A percentile compares a stretch with the other conserved stretches of the same genome.
Evolutionary conservation across 2,797 vertebrate species (phyloP).

Genomic region (Dallia pectoralis): DNA sequence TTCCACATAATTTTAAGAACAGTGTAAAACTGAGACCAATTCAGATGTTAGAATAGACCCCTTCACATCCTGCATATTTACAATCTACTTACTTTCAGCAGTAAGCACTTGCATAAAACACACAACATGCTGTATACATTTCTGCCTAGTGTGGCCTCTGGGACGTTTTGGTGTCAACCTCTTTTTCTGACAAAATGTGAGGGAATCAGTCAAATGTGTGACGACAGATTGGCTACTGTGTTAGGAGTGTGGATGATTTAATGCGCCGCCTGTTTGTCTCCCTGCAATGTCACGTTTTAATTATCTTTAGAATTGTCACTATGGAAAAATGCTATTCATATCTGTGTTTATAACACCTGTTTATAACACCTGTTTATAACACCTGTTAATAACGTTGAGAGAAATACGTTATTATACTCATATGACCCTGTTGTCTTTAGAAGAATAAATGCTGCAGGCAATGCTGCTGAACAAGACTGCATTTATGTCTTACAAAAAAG

Average conservation of each 20-base stretch:
- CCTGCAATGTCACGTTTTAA: conserved; percentile 30
- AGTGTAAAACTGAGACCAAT: not conserved
- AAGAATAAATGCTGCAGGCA: not conserved
- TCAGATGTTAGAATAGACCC: not conserved
- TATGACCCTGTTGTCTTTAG: not conserved
- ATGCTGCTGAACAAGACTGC: conserved; percentile 1
- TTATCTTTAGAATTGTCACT: not conserved
- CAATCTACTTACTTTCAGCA: not conserved
- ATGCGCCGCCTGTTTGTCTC: conserved; percentile 24
- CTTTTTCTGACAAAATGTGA: not conserved
- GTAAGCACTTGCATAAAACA: conserved; percentile 1
- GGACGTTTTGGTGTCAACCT: not conserved
- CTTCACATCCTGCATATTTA: not conserved
- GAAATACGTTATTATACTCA: not conserved
- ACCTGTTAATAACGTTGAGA: not conserved
- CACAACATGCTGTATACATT: not conserved
- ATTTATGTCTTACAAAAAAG: not conserved
- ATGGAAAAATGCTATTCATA: not conserved
- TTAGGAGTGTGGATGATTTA: conserved; percentile 29
- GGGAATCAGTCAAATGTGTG: conserved; percentile 43
- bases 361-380: not conserved
- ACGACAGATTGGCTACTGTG: conserved; percentile 23
- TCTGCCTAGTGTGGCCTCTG: not conserved
- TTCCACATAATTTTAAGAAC: not conserved
- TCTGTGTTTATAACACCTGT: not conserved